Evolutionary conservation across 2,797 vertebrate species (phyloP).

Genomic region (Acrocephalus scirpaceus): DNA sequence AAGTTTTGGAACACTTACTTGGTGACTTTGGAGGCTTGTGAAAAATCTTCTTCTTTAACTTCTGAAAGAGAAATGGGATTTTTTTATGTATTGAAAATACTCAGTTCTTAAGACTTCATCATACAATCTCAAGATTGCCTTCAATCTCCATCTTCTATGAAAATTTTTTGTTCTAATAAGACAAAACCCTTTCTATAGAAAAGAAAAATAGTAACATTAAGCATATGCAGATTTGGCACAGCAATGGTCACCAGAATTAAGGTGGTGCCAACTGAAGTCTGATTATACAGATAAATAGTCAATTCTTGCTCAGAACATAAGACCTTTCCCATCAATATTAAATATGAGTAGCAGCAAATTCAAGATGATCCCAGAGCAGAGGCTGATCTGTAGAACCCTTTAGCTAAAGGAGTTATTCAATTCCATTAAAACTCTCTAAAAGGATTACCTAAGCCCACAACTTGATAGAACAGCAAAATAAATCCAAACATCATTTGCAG

Average conservation of each 20-base stretch:
- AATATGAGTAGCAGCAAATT: not conserved
- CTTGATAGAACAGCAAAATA: not conserved
- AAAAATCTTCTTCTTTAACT: slow-evolving; percentile 77
- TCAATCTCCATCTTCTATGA: not conserved
- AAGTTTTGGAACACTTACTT: slow-evolving; percentile 77
- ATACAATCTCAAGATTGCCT: not conserved
- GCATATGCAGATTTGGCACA: not conserved
- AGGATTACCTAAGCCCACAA: not conserved
- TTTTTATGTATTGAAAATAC: not conserved
- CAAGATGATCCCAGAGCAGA: not conserved
- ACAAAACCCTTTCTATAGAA: not conserved
- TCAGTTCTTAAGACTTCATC: not conserved
- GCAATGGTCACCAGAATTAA: not conserved
- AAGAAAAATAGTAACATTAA: not conserved
- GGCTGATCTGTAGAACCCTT: not conserved
- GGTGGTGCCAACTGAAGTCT: not conserved
- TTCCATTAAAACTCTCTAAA: not conserved
- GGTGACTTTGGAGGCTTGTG: slow-evolving; percentile 82
- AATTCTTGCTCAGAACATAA: not conserved
- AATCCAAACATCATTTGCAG: not conserved
- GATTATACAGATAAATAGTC: not conserved
- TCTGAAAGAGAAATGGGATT: slow-evolving; percentile 72
- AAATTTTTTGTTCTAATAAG: not conserved
- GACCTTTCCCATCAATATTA: not conserved
- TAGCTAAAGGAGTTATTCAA: not conserved